phyloP scores from a whole-genome alignment of 1,140 invertebrate species.

The Drosophila ironensis region DNA sequence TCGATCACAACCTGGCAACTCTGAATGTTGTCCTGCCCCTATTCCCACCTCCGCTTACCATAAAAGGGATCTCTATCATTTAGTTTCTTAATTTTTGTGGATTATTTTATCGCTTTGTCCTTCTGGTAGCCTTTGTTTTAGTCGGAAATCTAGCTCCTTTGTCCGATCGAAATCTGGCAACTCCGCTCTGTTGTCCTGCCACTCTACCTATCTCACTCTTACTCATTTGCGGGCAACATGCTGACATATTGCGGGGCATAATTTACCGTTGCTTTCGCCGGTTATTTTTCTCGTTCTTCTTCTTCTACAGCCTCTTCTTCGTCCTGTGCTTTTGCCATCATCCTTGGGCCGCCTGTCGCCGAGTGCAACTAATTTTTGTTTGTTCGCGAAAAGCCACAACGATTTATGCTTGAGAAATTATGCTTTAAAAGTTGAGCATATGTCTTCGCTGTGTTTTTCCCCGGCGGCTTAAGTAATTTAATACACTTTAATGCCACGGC shows the following conservation, averaged over 20 bases:
- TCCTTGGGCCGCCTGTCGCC: conserved; percentile 29
- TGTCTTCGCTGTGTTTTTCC: conserved; percentile 50
- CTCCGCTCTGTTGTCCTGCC: too few relatives aligned
- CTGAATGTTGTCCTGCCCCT: too few relatives aligned
- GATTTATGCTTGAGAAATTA: conserved; percentile 73
- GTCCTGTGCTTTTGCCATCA: neutral
- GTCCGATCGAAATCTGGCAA: too few relatives aligned
- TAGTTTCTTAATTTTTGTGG: too few relatives aligned
- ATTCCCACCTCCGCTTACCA: too few relatives aligned
- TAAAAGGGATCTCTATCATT: too few relatives aligned
- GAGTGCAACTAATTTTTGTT: conserved; percentile 80
- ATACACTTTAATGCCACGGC: conserved; percentile 67
- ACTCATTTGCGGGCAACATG: conserved; percentile 47
- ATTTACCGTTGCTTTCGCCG: conserved; percentile 68
- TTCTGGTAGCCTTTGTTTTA: too few relatives aligned
- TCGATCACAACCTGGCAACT: too few relatives aligned
- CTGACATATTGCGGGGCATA: conserved; percentile 76
- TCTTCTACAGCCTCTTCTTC: neutral
- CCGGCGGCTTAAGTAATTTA: conserved; percentile 71
- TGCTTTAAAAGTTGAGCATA: conserved; percentile 75
- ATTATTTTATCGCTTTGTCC: too few relatives aligned
- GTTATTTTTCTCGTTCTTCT: conserved; percentile 5
- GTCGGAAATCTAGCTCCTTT: too few relatives aligned
- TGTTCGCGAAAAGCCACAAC: conserved; percentile 71
- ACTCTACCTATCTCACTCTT: neutral